Evolutionary conservation across 2,797 vertebrate species (phyloP), one percentile per base, ranked within the genome.

Genomic region (Malurus leucopterus): DNA sequence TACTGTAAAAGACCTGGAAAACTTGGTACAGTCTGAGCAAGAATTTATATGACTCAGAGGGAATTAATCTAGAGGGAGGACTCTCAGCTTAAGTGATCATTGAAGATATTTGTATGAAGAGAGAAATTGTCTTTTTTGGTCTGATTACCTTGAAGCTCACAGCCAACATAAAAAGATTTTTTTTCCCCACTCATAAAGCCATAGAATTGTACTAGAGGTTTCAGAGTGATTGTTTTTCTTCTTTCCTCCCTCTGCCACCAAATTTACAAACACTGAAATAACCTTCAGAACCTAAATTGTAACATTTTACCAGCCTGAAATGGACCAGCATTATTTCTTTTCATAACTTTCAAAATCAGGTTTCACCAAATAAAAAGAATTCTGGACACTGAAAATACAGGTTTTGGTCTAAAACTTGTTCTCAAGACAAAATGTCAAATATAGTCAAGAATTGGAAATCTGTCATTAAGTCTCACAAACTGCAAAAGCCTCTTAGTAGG

Each of bases 101-200:
- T 69, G 55, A 81, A 86, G 73, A 51, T n/a, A 64, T 53, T 76
- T 72, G 18, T 58, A 43, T 65, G 40, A 88, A 77, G 24, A 65
- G 11, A 57, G 32, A 64, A 72, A 36, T 9, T 41, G 5, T 7
- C 14, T 47, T 32, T 79, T 26, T 26, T 51, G 14, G 40, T 34
- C 24, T 32, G 8, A 61, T 64, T 80, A 54, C 7, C 29, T 20
- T 6, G 4, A 65, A 78, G 27, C 2, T 61, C 29, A 36, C 12
- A 11, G 12, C 36, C 36, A 71, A 49, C 3, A n/a, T 38, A 27
- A 29, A 68, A 70, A 22, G 13, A 18, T 2, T 4, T 9, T 34
- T 73, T 63, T 34, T 10, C 20, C 22, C 20, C 22, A 46, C 3
- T 62, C 18, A 64, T 38, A 55, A 68, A 73, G 73, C 15, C 46